A percentile compares a stretch with the other conserved stretches of the same genome.
phyloP scores from a whole-genome alignment of 2,888 invertebrate genomes.

The Melikaiella ostensackeni region DNA sequence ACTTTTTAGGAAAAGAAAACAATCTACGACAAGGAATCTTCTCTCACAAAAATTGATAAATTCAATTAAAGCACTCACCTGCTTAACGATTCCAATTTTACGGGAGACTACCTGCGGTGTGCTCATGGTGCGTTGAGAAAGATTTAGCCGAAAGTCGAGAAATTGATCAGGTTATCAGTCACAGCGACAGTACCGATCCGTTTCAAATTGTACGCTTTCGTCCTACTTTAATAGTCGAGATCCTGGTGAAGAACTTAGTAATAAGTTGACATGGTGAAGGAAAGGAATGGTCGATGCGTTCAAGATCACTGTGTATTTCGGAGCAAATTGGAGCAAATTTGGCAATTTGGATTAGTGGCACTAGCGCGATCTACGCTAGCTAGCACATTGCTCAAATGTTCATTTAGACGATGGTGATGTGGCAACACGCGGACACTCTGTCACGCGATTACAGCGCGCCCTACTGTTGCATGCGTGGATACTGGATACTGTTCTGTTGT shows the following conservation, averaged over 20 bases:
- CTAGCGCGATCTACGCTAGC: conserved; percentile 70
- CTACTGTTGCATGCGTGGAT: conserved; percentile 44
- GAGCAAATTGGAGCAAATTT: conserved; percentile 43
- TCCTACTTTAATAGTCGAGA: conserved; percentile 17
- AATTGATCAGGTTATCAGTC: conserved; percentile 30
- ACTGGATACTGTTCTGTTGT: too few species aligned
- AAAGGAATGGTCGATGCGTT: conserved; percentile 40
- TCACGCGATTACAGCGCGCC: conserved; percentile 58
- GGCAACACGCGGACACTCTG: conserved; percentile 74
- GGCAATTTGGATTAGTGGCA: conserved; percentile 55
- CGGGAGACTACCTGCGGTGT: conserved; percentile 57
- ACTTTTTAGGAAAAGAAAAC: neutral
- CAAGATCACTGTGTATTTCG: conserved; percentile 67
- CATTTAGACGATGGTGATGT: conserved; percentile 68
- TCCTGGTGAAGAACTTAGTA: conserved; percentile 52
- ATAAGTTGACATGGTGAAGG: conserved; percentile 67
- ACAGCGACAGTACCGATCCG: neutral
- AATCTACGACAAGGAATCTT: neutral
- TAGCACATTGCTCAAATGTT: conserved; percentile 67
- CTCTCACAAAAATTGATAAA: neutral
- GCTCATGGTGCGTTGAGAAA: conserved; percentile 53
- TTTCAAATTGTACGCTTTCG: conserved; percentile 11
- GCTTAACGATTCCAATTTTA: conserved; percentile 80
- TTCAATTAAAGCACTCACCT: conserved; percentile 76
- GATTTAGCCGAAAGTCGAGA: conserved; percentile 45